phyloP scores from a whole-genome alignment of 2,797 vertebrate species.

The Leptatherina wallacei region DNA sequence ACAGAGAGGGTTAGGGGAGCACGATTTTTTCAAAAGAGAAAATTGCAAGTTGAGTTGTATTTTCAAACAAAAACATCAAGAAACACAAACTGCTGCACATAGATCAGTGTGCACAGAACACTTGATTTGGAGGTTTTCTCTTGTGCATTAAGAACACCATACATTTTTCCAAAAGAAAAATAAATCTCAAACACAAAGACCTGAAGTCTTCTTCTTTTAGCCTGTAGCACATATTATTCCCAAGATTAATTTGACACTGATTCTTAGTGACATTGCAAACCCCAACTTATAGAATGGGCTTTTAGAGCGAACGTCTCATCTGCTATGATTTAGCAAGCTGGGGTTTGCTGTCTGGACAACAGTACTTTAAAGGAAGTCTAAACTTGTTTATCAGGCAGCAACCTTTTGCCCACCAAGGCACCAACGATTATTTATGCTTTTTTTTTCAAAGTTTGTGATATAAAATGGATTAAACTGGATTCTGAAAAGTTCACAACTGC shows the following conservation, averaged over 20 bases:
- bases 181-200: constrained; percentile 12
- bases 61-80: neutral
- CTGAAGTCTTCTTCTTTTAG: constrained; percentile 24
- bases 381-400: neutral
- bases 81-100: neutral
- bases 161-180: neutral
- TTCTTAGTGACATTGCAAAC: constrained; percentile 36
- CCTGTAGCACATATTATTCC: constrained; percentile 28
- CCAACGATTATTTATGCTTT: constrained; percentile 7
- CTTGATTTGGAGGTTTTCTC: neutral
- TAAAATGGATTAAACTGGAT: constrained; percentile 42
- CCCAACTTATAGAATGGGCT: constrained; percentile 8
- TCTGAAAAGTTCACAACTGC: constrained; percentile 7
- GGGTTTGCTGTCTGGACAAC: constrained; percentile 14
- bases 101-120: neutral
- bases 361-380: constrained; percentile 10
- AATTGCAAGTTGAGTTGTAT: constrained; percentile 10
- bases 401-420: constrained; percentile 2
- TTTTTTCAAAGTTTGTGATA: constrained; percentile 31
- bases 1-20: constrained; percentile 12
- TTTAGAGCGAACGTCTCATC: constrained; percentile 18
- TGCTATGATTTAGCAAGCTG: neutral
- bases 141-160: neutral
- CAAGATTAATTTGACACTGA: constrained; percentile 28
- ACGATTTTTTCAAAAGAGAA: neutral